Evolutionary conservation across 1,140 invertebrate genomes (phyloP).

Genomic region (Atta colombica): DNA sequence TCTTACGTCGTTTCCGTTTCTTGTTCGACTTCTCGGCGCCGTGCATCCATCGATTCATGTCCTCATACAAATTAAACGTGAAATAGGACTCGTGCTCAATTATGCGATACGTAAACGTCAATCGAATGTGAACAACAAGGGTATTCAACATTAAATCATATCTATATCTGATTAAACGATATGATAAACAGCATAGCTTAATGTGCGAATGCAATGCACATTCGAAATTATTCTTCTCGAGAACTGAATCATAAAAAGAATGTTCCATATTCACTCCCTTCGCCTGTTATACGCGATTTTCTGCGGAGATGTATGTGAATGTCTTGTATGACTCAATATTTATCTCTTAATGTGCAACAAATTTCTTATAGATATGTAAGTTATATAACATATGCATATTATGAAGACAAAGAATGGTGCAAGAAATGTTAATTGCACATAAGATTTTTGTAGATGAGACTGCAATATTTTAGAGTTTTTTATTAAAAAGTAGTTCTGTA

Average conservation of each 20-base stretch:
- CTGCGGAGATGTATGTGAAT: background rate
- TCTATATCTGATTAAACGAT: background rate
- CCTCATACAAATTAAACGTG: background rate
- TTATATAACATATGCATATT: background rate
- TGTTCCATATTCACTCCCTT: background rate
- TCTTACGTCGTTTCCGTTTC: conserved; percentile 34
- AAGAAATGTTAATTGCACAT: background rate
- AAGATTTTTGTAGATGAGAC: background rate
- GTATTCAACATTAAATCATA: background rate
- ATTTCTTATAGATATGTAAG: background rate
- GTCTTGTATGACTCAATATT: background rate
- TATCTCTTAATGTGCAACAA: too few relatives aligned
- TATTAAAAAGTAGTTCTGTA: background rate
- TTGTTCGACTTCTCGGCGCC: conserved; percentile 25
- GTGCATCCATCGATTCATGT: conserved; percentile 32
- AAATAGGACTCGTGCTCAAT: background rate
- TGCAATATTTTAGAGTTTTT: background rate
- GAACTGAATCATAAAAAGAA: background rate
- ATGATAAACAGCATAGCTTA: background rate
- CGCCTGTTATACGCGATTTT: too few relatives aligned
- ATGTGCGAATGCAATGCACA: background rate
- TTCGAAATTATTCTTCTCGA: background rate
- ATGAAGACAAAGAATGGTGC: background rate
- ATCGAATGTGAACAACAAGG: background rate
- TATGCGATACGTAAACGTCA: background rate